Percentiles rank a stretch among this genome's conserved stretches.
Conservation (phyloP, 2,113 vertebrate genomes). For the Ceuthmochares aereus region DNA sequence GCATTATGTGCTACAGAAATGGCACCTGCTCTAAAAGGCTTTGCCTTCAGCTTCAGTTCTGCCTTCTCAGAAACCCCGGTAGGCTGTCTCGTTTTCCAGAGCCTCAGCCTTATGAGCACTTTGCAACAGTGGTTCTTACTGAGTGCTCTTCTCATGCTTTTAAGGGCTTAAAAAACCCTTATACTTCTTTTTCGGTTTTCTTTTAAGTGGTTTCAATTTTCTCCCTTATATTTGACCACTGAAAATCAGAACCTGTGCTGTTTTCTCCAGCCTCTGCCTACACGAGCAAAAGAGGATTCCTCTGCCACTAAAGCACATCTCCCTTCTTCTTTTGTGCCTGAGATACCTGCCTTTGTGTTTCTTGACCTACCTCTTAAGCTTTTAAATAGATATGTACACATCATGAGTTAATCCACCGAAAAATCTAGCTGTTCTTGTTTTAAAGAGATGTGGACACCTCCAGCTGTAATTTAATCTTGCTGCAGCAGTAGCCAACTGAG, state of each 20-base stretch:
- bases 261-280: neutral
- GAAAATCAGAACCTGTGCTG: neutral
- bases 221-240: neutral
- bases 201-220: neutral
- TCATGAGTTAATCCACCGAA: neutral
- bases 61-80: neutral
- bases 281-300: neutral
- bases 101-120: neutral
- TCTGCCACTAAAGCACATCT: neutral
- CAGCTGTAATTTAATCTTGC: conserved; percentile 10
- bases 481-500: neutral
- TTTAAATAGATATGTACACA: neutral
- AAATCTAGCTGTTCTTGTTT: neutral
- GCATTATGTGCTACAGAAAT: neutral
- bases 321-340: neutral
- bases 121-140: neutral
- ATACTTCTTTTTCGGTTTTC: neutral
- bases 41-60: conserved; percentile 18
- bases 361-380: neutral
- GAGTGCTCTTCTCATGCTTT: conserved; percentile 6
- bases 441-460: neutral
- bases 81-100: neutral
- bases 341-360: neutral
- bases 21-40: conserved; percentile 4
- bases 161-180: neutral